Conservation (phyloP, 2,797 vertebrate species). For the Smutsia temminckii region DNA sequence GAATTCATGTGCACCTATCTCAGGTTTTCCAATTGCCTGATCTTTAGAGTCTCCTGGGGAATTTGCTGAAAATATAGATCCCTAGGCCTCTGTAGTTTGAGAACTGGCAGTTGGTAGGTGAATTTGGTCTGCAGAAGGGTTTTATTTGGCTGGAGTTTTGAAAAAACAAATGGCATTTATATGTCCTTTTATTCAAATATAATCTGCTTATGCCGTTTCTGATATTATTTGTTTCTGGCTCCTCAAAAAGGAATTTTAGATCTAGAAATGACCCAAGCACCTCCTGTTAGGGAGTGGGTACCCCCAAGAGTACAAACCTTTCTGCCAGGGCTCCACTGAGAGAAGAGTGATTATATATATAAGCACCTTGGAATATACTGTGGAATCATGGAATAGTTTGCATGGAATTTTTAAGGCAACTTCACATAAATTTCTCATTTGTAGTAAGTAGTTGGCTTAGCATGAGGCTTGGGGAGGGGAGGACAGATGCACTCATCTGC, state of each 20-base stretch:
- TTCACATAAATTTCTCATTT: not conserved
- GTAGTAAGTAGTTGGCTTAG: not conserved
- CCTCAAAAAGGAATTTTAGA: not conserved
- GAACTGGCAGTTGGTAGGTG: not conserved
- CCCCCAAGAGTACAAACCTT: not conserved
- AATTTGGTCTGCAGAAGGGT: not conserved
- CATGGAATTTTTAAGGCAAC: not conserved
- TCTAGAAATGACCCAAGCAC: not conserved
- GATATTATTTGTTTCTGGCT: constrained; percentile 14
- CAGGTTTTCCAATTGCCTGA: not conserved
- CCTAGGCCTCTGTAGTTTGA: not conserved
- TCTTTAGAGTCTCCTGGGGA: not conserved
- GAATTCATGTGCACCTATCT: not conserved
- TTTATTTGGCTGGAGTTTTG: constrained; percentile 4
- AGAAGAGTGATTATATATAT: not conserved
- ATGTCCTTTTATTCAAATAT: not conserved
- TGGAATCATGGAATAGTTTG: constrained; percentile 12
- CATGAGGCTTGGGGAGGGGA: not conserved
- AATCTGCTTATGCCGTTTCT: not conserved
- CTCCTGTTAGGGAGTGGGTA: not conserved
- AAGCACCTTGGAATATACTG: not conserved
- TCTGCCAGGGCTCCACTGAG: not conserved
- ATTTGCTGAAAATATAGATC: constrained; percentile 10
- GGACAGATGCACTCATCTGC: not conserved
- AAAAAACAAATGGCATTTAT: not conserved